These are phyloP conservation scores for Halichoerus grypus DNA, from an alignment of 2,113 vertebrate species.

Conservation along the genomic window DNA sequence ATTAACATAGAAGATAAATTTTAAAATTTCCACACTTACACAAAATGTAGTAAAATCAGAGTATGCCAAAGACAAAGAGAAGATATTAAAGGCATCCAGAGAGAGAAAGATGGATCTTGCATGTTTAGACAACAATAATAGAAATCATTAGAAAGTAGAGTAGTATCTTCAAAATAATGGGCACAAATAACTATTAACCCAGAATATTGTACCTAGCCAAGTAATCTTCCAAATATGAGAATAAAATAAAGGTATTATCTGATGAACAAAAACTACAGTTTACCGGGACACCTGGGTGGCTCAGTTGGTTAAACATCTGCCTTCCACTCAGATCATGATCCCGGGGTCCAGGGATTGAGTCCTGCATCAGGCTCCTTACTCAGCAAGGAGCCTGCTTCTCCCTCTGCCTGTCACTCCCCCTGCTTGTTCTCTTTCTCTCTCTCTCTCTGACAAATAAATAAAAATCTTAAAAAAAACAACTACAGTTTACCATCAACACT, in stretches of 20 bases:
- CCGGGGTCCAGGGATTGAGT: too few species aligned
- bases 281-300: background rate
- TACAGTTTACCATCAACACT: background rate
- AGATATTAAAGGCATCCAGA: background rate
- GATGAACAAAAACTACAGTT: background rate
- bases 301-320: too few species aligned
- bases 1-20: background rate
- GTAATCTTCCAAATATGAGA: background rate
- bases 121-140: background rate
- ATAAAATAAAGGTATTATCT: background rate
- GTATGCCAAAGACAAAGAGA: background rate
- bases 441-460: too few species aligned
- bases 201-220: background rate
- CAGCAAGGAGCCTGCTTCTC: too few species aligned
- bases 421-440: too few species aligned
- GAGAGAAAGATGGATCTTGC: background rate
- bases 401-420: too few species aligned
- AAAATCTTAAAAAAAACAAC: background rate
- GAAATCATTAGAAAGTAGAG: background rate
- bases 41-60: background rate
- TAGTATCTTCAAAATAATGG: background rate
- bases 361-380: too few species aligned
- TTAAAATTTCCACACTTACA: background rate
- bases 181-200: background rate
- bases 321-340: too few species aligned